Percentiles rank a stretch among this genome's conserved stretches.
Evolutionary conservation across 2,888 invertebrate genomes (phyloP).

Genomic region (Hanleya hanleyi): DNA sequence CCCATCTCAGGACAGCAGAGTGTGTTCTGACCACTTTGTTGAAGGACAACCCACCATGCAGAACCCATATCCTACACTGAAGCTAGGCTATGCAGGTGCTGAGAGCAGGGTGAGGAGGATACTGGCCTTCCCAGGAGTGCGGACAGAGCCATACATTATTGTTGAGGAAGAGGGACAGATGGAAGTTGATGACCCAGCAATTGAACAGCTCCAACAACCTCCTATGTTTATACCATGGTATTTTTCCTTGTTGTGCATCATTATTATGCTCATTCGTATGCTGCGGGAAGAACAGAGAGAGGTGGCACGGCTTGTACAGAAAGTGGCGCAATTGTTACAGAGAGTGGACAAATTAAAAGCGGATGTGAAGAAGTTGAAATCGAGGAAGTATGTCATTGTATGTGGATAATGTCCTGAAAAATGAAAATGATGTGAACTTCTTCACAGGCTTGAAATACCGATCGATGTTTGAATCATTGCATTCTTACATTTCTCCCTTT

Average conservation of each 20-base stretch:
- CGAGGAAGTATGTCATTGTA: neutral
- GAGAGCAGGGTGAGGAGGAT: slow-evolving; percentile 25
- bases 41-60: slow-evolving; percentile 28
- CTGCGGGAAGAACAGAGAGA: neutral
- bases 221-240: neutral
- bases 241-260: neutral
- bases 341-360: neutral
- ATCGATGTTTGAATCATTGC: slow-evolving; percentile 26
- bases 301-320: too few species aligned
- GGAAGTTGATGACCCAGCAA: neutral
- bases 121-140: neutral
- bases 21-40: slow-evolving; percentile 33
- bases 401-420: slow-evolving; percentile 21
- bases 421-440: slow-evolving; percentile 29
- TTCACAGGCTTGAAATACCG: slow-evolving; percentile 25
- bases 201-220: neutral
- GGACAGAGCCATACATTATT: neutral
- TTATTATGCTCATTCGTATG: neutral
- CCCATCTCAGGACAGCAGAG: slow-evolving; percentile 30
- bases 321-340: neutral
- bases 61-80: slow-evolving; percentile 25
- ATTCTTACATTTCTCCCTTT: slow-evolving; percentile 20
- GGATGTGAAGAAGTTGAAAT: neutral
- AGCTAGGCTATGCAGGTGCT: slow-evolving; percentile 27
- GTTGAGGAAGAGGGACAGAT: neutral